Evolutionary conservation across 2,113 vertebrate genomes (phyloP).

Genomic region (Cottus gobio): DNA sequence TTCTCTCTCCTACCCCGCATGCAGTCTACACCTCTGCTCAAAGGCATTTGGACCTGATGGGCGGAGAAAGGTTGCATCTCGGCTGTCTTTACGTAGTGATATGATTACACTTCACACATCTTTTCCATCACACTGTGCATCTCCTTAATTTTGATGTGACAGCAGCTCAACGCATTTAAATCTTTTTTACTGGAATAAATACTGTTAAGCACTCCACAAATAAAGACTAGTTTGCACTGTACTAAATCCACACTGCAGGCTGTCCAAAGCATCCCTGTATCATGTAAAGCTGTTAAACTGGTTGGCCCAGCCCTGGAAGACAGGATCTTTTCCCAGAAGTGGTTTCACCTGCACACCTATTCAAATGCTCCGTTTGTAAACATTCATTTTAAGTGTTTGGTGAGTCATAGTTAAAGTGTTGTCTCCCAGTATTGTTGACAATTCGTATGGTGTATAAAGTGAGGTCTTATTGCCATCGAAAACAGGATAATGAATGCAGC

Average conservation of each 20-base stretch:
- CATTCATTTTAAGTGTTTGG: conserved; percentile 11
- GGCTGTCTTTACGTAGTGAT: not conserved
- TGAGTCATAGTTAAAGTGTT: conserved; percentile 20
- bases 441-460: not conserved
- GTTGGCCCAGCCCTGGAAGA: conserved; percentile 25
- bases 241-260: not conserved
- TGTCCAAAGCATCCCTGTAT: not conserved
- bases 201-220: not conserved
- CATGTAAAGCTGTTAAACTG: conserved; percentile 33
- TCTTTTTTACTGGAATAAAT: not conserved
- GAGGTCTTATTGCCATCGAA: not conserved
- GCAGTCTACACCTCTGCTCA: conserved; percentile 28
- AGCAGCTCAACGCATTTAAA: not conserved
- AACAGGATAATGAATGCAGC: not conserved
- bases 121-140: not conserved
- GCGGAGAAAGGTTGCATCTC: not conserved
- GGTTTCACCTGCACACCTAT: conserved; percentile 10
- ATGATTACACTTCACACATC: not conserved
- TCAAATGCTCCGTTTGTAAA: conserved; percentile 7
- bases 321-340: conserved; percentile 1
- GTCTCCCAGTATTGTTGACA: conserved; percentile 5
- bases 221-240: not conserved
- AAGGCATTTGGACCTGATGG: conserved; percentile 17
- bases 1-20: conserved; percentile 39
- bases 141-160: not conserved